Base-by-base conservation (phyloP, 2,888 invertebrate genomes). In the Trichopoda pennipes region DNA sequence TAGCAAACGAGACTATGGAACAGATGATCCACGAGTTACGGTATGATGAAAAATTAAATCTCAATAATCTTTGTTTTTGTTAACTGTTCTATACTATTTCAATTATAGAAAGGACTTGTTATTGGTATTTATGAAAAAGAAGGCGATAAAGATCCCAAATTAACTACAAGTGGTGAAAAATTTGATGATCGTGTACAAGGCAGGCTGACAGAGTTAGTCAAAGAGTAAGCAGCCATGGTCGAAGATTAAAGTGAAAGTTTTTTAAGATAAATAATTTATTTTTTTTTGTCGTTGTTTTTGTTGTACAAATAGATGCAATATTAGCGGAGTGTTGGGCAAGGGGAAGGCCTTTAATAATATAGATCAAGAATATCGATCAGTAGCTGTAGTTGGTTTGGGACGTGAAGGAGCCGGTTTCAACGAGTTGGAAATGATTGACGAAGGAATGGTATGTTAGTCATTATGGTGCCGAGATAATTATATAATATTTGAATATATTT, bases 301-400 rank as follows among this genome's bases (percentile, higher is more conserved):
- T 28, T 28, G 28, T n/a, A n/a, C 42, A 44, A 44, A 44, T 6
- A 87, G 87, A 63, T 82, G 84, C 0, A 84, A 75, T 14, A 84
- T 90, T 21, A 84, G 69, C 3, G 91, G 91, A 1, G 78, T 83
- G 0, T 84, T 91, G 35, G 90, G 90, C 51, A 86, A 86, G 66
- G 90, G 90, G 0, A 87, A 86, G 83, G 89, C 94, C 3, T 94
- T 94, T 84, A 94, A 93, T 88, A 94, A 93, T 84, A 88, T 94
- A 56, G 93, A 93, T 84, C 87, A 91, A 3, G 93, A 93, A 69
- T 94, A 92, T 86, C 92, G 92, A 85, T 91, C 93, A 4, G 92
- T 95, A 0, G 94, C 94, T 6, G 92, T 95, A 6, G 94, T 95
- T 76, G 94, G 94, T 21, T 89, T 96, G 12, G 95, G 95, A 0